Base-by-base conservation (phyloP, 2,113 vertebrate genomes). In the Phrynosoma blainvillii region DNA sequence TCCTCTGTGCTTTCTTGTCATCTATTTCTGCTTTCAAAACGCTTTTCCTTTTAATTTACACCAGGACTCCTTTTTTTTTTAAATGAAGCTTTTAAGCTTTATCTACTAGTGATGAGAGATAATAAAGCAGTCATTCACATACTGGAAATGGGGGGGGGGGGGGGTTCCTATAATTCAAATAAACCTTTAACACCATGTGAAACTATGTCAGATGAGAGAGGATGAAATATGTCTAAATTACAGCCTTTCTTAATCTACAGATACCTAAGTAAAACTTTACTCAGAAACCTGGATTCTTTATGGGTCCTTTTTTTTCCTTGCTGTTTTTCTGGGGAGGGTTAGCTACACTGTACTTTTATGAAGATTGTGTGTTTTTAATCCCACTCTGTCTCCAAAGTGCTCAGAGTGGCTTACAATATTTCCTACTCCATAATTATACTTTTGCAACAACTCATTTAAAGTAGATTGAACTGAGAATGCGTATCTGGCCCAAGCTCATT, bases 351-450 rank as follows among this genome's bases (percentile, higher is more conserved):
- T 73, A 84, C 91, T 94, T 91, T 91, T 88, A 91, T 42, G 52
- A 36, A 27, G 90, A 87, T 91, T 88, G 83, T 88, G 73, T 90
- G 90, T 90, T 21, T 88, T 93, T 93, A 36, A 94, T 91, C 88
- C 4, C 70, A 32, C 13, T 27, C 30, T 11, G 4, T 73, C 12
- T 21, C 8, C n/a, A 73, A 73, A 12, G 59, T 62, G 13, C 59
- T 62, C 18, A 16, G 59, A 18, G 59, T 62, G 13, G 59, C 12
- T 20, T 62, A 30, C 68, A 71, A 30, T 11, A 70, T 30, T 2
- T 71, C 68, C 27, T 74, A 12, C 71, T 14, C 71, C n/a, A 32
- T 13, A n/a, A 74, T 74, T 74, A 32, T 36, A 74, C 2, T 25
- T 11, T 9, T 9, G 27, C 68, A 70, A 70, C 27, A 70, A 30